Base-by-base conservation (phyloP, 2,888 invertebrate species). In the Stenodema calcarata region DNA sequence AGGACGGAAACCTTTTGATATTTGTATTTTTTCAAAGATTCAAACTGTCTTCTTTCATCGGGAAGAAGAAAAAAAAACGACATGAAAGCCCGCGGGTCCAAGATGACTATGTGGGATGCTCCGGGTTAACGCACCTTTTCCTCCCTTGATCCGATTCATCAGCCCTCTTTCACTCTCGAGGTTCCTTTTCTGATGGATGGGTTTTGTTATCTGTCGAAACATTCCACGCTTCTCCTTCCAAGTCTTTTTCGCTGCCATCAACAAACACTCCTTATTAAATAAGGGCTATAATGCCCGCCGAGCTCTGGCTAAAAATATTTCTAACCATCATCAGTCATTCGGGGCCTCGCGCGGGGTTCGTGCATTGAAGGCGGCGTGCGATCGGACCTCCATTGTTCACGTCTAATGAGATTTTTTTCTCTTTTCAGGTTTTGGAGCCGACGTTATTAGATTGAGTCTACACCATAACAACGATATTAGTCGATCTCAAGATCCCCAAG, bases 261-360 rank as follows among this genome's bases (percentile, higher is more conserved):
- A 82, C 82, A 82, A 82, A 82, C 82, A 82, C 82, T 82, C 82
- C 82, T 82, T 82, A 82, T 82, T 82, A 82, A 82, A 82, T 82
- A 82, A 54, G 69, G 50, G 82, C 69, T 82, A 82, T 82, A 82
- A 82, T 82, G 82, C 82, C 82, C 54, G 82, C 18, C 82, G 42
- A 35, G 78, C n/a, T 44, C 42, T 69, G 47, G 82, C 82, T 82
- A 82, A 82, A 69, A 69, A 62, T 82, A 62, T 82, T 69, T 69
- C 69, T 12, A 69, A 41, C 44, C 82, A 69, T 82, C 82, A 82
- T 82, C 82, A 82, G 82, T 82, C 82, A 82, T 82, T 69, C 18
- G 41, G 62, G 28, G 70, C 82, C 62, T n/a, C 62, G 30, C 47
- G 62, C 69, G 7, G 42, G 62, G 69, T 23, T 62, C 82, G 82